Conservation (phyloP, 2,888 invertebrate genomes). For the Hartigia nigra region DNA sequence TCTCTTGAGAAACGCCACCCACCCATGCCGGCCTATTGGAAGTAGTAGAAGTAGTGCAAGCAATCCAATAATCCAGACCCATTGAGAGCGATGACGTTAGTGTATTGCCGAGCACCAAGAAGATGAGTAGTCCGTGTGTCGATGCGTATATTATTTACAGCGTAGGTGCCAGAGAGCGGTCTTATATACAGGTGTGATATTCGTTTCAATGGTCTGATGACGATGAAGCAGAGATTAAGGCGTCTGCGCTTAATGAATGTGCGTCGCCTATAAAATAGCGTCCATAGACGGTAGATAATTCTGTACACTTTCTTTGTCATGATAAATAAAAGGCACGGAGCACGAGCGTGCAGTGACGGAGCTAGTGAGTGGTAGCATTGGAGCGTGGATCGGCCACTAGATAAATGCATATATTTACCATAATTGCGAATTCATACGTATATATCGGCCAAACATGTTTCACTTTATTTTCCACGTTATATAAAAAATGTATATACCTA, state of each 20-base stretch:
- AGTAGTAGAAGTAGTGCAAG: conserved; percentile 54
- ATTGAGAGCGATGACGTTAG: conserved; percentile 65
- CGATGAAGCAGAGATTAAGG: conserved; percentile 51
- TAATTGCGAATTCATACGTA: too few relatives aligned
- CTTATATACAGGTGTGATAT: conserved; percentile 55
- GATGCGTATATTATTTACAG: conserved; percentile 66
- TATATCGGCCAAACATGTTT: too few relatives aligned
- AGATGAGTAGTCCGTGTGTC: conserved; percentile 54
- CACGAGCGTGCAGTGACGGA: not conserved
- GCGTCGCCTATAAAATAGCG: conserved; percentile 1
- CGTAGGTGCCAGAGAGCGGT: conserved; percentile 53
- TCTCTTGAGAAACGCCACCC: too few relatives aligned
- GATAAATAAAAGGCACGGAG: not conserved
- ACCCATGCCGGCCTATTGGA: too few relatives aligned
- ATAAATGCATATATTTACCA: too few relatives aligned
- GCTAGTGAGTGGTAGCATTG: too few relatives aligned
- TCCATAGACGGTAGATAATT: not conserved
- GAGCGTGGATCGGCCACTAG: too few relatives aligned
- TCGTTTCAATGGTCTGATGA: conserved; percentile 57
- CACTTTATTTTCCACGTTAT: too few relatives aligned
- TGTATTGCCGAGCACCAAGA: conserved; percentile 59
- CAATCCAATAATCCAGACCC: conserved; percentile 64
- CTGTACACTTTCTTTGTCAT: not conserved
- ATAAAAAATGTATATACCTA: too few relatives aligned
- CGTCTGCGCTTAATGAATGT: conserved; percentile 13